phyloP scores from a whole-genome alignment of 2,113 vertebrate species.

The Elaphurus davidianus region DNA sequence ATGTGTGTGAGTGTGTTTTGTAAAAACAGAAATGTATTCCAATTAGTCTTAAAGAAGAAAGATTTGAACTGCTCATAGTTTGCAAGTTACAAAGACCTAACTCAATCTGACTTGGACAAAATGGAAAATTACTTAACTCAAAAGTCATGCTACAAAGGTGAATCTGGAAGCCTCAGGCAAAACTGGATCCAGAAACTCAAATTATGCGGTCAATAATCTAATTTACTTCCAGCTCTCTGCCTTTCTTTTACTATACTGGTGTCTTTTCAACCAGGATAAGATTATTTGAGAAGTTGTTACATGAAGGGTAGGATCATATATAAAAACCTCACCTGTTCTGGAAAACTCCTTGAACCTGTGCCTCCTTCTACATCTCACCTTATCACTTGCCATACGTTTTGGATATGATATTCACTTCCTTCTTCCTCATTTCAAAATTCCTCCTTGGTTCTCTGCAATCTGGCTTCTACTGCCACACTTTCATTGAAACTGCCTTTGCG shows the following conservation, averaged over 20 bases:
- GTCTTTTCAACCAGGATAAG: not conserved
- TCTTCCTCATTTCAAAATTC: not conserved
- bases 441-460: not conserved
- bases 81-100: not conserved
- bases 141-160: not conserved
- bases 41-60: not conserved
- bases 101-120: not conserved
- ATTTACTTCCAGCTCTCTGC: not conserved
- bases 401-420: not conserved
- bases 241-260: not conserved
- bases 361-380: not conserved
- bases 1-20: not conserved
- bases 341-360: not conserved
- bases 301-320: not conserved
- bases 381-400: not conserved
- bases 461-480: not conserved
- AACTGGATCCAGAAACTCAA: not conserved
- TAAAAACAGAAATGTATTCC: slow-evolving; percentile 12
- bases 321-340: not conserved
- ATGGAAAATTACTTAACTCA: not conserved
- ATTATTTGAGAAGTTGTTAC: not conserved
- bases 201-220: not conserved
- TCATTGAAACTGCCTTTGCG: not conserved
- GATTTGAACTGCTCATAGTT: not conserved
- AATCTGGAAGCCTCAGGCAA: not conserved